Conservation (phyloP, 2,113 vertebrate species). For the Hydropotes inermis region DNA sequence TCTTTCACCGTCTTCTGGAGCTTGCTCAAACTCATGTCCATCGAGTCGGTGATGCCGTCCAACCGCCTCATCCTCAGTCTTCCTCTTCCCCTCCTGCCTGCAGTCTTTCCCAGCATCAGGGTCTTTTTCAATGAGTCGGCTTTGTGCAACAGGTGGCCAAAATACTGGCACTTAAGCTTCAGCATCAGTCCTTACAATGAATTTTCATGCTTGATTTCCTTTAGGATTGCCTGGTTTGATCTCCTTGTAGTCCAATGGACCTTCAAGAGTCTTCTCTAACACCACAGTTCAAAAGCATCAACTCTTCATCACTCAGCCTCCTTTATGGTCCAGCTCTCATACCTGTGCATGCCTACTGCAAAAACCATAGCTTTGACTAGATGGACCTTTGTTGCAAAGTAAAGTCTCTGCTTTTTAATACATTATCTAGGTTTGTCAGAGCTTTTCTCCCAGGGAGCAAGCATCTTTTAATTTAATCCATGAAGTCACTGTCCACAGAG, state of each 20-base stretch:
- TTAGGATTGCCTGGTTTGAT: neutral
- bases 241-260: neutral
- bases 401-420: neutral
- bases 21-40: neutral
- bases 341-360: neutral
- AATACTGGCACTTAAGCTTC: neutral
- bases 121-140: neutral
- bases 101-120: neutral
- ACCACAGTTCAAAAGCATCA: neutral
- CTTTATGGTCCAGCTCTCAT: neutral
- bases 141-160: neutral
- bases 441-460: neutral
- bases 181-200: neutral
- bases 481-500: neutral
- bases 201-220: neutral
- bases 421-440: neutral
- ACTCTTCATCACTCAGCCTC: neutral
- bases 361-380: neutral
- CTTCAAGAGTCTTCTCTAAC: neutral
- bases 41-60: fast-evolving
- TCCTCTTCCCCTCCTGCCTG: neutral
- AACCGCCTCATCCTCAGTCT: neutral
- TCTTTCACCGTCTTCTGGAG: neutral
- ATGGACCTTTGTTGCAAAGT: neutral
- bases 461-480: neutral